A percentile compares a stretch with the other conserved stretches of the same genome.
phyloP scores from a whole-genome alignment of 1,140 invertebrate genomes.

The Cyclargus thomasi region DNA sequence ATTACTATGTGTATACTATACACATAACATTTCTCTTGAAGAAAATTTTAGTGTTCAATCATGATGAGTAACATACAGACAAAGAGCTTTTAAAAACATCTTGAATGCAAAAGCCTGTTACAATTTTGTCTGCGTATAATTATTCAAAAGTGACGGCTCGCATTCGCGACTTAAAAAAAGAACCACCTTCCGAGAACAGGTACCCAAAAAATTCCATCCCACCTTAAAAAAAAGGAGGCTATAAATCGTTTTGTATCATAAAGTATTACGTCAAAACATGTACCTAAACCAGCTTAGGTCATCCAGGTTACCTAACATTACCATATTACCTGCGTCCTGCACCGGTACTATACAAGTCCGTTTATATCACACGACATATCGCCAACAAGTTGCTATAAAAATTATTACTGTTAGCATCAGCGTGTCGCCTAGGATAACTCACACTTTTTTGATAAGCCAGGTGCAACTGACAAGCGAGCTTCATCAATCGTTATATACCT shows the following conservation, averaged over 20 bases:
- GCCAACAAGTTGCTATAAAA: background rate
- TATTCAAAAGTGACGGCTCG: background rate
- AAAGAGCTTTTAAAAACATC: no score
- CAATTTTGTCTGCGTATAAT: background rate
- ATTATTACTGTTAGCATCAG: background rate
- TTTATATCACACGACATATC: background rate
- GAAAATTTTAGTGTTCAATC: no score
- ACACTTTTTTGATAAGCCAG: no score
- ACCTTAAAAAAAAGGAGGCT: background rate
- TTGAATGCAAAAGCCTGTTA: no score
- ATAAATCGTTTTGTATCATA: background rate
- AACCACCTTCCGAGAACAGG: background rate
- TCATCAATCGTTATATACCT: no score
- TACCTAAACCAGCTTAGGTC: conserved; percentile 9
- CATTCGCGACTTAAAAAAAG: background rate
- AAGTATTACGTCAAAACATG: conserved; percentile 4
- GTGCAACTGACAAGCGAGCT: no score
- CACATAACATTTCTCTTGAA: no score
- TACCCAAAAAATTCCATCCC: background rate
- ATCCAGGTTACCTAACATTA: conserved; percentile 9
- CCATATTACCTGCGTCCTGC: conserved; percentile 10
- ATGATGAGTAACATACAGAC: no score
- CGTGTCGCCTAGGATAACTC: no score
- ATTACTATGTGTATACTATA: no score
- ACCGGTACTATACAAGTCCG: background rate